Evolutionary conservation across 2,888 invertebrate species (phyloP), one percentile per base, ranked within the genome.

Genomic region (Pristionchus entomophagus): DNA sequence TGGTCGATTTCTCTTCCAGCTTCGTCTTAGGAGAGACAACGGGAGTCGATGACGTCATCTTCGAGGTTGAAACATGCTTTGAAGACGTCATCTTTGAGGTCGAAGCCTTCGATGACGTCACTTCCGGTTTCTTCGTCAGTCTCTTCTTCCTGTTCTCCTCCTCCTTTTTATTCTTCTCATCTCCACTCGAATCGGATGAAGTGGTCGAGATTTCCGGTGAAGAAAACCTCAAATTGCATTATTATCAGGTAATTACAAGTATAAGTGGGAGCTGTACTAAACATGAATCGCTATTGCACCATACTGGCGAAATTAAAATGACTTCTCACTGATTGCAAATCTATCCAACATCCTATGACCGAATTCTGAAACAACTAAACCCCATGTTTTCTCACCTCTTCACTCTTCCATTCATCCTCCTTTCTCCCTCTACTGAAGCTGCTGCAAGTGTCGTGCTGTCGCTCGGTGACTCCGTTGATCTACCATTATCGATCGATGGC

Each of bases 141-240:
- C 29, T 78, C 32, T 26, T 78, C 26, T n/a, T 53, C 56, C 29
- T 81, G 0, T 78, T 32, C 22, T 19, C 49, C 53, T 81, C 81
- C 29, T 81, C 77, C n/a, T n/a, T n/a, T n/a, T n/a, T n/a, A n/a
- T n/a, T 51, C 51, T 17, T 29, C 29, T 35, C 32, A 32, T 65
- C 65, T 2, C 22, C 69, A 2, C 32, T 32, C 32, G 69, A 69
- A 19, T 69, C 69, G 19, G 69, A 69, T n/a, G 69, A 69, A 38
- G 38, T 69, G 38, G 69, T n/a, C 38, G 69, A 69, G 41, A 69
- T 38, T 38, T 69, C 69, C 38, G 69, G 69, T 12, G 69, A 69
- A 3, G 69, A 69, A 38, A 38, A 38, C 6, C 69, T 69, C 38
- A 12, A 41, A 1, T 32, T 19, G 2, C 17, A n/a, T 41, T 0